phyloP scores from a whole-genome alignment of 2,888 invertebrate genomes.

The Tuberolachnus salignus region DNA sequence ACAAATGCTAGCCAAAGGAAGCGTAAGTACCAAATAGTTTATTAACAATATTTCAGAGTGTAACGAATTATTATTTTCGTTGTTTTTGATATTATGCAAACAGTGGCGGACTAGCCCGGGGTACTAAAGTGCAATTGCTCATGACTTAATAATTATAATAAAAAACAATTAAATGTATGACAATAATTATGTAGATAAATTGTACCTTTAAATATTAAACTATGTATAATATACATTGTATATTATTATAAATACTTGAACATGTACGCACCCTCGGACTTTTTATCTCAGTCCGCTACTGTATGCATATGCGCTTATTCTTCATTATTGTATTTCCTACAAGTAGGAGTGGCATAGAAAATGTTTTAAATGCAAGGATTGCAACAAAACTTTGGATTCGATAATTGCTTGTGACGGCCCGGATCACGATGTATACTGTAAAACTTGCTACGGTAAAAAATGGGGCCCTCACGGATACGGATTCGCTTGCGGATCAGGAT shows the following conservation, averaged over 20 bases:
- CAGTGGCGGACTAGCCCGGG: too few relatives aligned
- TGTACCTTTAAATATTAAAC: too few relatives aligned
- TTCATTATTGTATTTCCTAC: neutral
- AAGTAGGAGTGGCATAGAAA: slow-evolving; percentile 92
- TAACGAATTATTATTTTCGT: too few relatives aligned
- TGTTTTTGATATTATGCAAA: neutral
- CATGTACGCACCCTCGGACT: too few relatives aligned
- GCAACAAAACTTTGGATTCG: slow-evolving; percentile 91
- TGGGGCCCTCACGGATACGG: slow-evolving; percentile 98
- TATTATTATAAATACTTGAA: too few relatives aligned
- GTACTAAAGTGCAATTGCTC: too few relatives aligned
- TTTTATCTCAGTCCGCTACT: too few relatives aligned
- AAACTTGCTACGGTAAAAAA: slow-evolving; percentile 96
- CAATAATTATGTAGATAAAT: too few relatives aligned
- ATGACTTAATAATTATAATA: too few relatives aligned
- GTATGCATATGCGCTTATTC: too few relatives aligned
- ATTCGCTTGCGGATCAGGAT: slow-evolving; percentile 93
- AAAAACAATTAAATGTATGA: too few relatives aligned
- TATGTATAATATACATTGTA: too few relatives aligned
- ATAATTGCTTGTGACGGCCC: slow-evolving; percentile 95
- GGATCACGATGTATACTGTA: slow-evolving; percentile 91
- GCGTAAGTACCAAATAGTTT: slow-evolving; percentile 61
- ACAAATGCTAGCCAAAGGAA: slow-evolving; percentile 87
- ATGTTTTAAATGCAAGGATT: slow-evolving; percentile 91
- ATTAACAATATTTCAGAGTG: neutral